Base-by-base conservation (phyloP, 2,113 vertebrate genomes). In the Okapia johnstoni region DNA sequence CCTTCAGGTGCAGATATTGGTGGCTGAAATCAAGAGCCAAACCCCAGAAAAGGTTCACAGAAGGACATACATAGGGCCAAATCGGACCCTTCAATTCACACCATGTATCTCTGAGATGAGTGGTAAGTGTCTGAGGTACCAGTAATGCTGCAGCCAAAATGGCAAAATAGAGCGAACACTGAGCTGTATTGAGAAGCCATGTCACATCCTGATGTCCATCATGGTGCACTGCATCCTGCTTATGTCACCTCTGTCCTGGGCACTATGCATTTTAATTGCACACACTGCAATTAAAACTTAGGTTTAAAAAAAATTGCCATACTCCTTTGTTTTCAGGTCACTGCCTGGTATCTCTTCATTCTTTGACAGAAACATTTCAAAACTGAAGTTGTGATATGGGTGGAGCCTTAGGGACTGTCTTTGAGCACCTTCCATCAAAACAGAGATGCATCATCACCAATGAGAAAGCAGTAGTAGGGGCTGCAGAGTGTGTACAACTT, bases 21-120 rank as follows among this genome's bases (percentile, higher is more conserved):
- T 96, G 98, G 95, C 97, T 97, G 98, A 85, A 98, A 95, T 94
- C 98, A 97, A 96, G 93, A 97, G 95, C 93, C 96, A 97, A 92
- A 93, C 86, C 97, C 86, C 95, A 94, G 98, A 96, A 97, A 87
- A 97, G 58, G 93, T 96, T 98, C 96, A 94, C 97, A 97, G 96
- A 92, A 86, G 96, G 86, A 96, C 95, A 97, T 40, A 96, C 61
- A 0, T 63, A 98, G 97, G 95, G 97, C 94, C 95, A 97, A 96
- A 97, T 60, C n/a, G 46, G 96, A 97, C 96, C 97, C 97, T 95
- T 93, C 58, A 54, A 73, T 96, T 85, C 93, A 96, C 95, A 96
- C 63, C 84, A 63, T 73, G 94, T 98, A 8, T 92, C 97, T 96
- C 97, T 98, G 95, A 97, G 91, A 97, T 61, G 86, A 61, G 96